Evolutionary conservation across 2,113 vertebrate genomes (phyloP), one percentile per base, ranked within the genome.

Genomic region (Notothenia rossii): DNA sequence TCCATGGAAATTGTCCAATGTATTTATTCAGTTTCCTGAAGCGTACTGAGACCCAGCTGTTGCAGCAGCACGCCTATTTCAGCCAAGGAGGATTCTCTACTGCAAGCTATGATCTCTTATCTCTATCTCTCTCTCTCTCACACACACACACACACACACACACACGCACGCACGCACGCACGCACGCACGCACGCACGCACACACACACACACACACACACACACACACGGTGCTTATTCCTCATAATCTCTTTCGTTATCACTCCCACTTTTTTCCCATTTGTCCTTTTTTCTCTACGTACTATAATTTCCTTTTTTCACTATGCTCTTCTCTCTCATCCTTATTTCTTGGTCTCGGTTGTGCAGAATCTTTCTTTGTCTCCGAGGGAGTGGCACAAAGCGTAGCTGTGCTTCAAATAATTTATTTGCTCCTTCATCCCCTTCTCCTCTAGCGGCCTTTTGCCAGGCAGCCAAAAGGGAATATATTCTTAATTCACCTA

Each of bases 391-490:
- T 64, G 59, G 66, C 66, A 77, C 54, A 82, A 73, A 50, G 70
- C n/a, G 20, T 12, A 67, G 46, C 66, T 79, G 56, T 12, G 49
- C 53, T 74, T 88, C 75, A 87, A 90, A 87, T 91, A 53, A 90
- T 90, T 84, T 73, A 88, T 85, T 72, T 77, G 49, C 79, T 84
- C 54, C 48, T 74, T 77, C 68, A 55, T 67, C 49, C 22, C 22
- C 59, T 40, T 59, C 72, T 68, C 22, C 64, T 84, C 75, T 8
- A 49, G 74, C 61, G 68, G 50, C 62, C 63, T 68, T 67, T 73
- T 46, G 14, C 46, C 62, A 63, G 67, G 72, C 82, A 81, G 64
- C 68, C 58, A 65, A 82, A 67, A 10, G 63, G 53, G 72, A 77
- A 83, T 64, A 68, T 55, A 5, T n/a, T 72, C 54, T 70, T 80